A percentile compares a stretch with the other conserved stretches of the same genome.
Conservation (phyloP, 2,888 invertebrate species). For the Eupeodes latifasciatus region DNA sequence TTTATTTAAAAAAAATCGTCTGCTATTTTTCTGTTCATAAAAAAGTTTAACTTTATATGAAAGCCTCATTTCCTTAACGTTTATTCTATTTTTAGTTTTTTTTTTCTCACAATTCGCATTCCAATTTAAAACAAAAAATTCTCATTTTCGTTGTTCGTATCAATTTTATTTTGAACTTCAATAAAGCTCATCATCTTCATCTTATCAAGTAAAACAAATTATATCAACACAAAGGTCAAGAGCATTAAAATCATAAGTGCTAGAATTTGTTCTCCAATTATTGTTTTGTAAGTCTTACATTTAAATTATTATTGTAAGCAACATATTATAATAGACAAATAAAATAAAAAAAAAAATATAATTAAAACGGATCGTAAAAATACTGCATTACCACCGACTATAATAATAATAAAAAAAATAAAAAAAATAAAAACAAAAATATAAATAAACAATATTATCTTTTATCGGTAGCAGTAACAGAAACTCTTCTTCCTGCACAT, state of each 20-base stretch:
- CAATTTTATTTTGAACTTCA: conserved; percentile 56
- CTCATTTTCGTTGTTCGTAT: conserved; percentile 35
- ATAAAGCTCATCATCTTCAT: conserved; percentile 59
- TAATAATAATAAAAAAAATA: neutral
- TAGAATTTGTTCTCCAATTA: neutral
- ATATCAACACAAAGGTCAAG: conserved; percentile 59
- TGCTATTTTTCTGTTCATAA: neutral
- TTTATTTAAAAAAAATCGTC: too few species aligned
- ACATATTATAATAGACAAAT: neutral
- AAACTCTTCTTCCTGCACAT: conserved; percentile 80
- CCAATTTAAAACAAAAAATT: neutral
- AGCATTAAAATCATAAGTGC: conserved; percentile 31
- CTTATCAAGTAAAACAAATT: conserved; percentile 59
- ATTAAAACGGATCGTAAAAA: conserved; percentile 51
- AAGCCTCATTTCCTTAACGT: too few species aligned
- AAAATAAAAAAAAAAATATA: conserved; percentile 18
- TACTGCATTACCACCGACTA: conserved; percentile 20
- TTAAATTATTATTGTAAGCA: neutral
- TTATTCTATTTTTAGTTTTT: conserved; percentile 2
- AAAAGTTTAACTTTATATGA: neutral
- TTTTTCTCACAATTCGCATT: neutral
- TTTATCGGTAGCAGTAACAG: conserved; percentile 81
- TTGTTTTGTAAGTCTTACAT: neutral
- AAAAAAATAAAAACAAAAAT: neutral
- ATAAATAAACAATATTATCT: neutral